phyloP scores from a whole-genome alignment of 92 coral and sea anemone genomes.

The Zoanthus gigantus region DNA sequence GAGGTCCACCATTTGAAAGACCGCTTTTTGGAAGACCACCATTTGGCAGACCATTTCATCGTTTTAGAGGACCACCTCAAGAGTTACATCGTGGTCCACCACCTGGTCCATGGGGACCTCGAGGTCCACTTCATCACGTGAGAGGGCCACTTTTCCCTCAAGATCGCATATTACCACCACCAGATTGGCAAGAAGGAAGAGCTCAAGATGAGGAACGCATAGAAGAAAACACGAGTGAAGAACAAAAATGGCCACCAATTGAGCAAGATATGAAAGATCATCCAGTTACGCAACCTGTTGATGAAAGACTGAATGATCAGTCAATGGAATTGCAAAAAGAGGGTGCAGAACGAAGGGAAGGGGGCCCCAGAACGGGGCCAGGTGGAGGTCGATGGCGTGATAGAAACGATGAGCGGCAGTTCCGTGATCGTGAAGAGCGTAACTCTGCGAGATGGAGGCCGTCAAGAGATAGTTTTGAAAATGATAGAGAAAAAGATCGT shows the following conservation, averaged over 20 bases:
- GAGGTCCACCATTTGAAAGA: conserved; percentile 47
- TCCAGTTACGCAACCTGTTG: conserved; percentile 21
- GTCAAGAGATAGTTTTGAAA: conserved; percentile 51
- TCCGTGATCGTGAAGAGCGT: conserved; percentile 57
- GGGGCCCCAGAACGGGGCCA: conserved; percentile 67
- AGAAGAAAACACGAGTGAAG: neutral
- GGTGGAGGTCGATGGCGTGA: conserved; percentile 52
- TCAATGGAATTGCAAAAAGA: conserved; percentile 9
- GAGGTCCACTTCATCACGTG: conserved; percentile 68
- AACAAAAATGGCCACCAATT: conserved; percentile 26
- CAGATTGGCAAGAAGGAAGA: conserved; percentile 47
- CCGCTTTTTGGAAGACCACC: conserved; percentile 54
- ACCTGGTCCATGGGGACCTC: conserved; percentile 73
- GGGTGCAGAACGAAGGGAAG: conserved; percentile 2
- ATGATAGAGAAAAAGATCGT: conserved; percentile 44
- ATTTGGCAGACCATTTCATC: conserved; percentile 70
- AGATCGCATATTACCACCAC: conserved; percentile 46
- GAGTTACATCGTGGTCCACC: conserved; percentile 68
- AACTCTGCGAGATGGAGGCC: conserved; percentile 23
- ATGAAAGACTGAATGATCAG: conserved; percentile 9
- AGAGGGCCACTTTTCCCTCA: conserved; percentile 72
- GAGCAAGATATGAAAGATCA: conserved; percentile 31
- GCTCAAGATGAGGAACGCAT: conserved; percentile 38
- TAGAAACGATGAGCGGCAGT: conserved; percentile 43
- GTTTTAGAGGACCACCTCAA: conserved; percentile 72